phyloP scores from a whole-genome alignment of 2,797 vertebrate genomes.

The Esox lucius region DNA sequence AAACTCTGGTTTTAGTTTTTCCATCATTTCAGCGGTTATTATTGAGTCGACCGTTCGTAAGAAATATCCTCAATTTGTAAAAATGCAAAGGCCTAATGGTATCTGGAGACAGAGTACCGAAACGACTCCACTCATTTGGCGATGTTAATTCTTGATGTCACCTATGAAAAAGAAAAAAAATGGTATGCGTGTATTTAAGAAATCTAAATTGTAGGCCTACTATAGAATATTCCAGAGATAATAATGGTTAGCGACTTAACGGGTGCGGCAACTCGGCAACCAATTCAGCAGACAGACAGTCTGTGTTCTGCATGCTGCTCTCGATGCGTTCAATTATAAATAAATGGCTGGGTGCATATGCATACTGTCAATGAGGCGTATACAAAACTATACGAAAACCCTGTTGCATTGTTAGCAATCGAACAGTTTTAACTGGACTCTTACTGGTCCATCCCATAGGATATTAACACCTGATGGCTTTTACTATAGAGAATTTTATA shows the following conservation, averaged over 20 bases:
- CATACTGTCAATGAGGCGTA: not conserved
- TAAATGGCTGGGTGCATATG: not conserved
- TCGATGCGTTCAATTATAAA: not conserved
- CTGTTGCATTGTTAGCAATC: not conserved
- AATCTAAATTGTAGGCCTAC: not conserved
- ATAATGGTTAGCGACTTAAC: not conserved
- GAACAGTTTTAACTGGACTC: not conserved
- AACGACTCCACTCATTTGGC: not conserved
- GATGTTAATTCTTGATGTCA: constrained; percentile 1
- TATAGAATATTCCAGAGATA: not conserved
- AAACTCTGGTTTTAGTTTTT: constrained; percentile 7
- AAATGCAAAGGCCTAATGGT: not conserved
- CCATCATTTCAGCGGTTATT: constrained; percentile 12
- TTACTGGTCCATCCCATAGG: not conserved
- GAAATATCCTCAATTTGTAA: not conserved
- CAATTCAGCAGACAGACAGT: not conserved
- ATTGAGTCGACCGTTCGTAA: not conserved
- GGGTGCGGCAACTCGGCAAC: not conserved
- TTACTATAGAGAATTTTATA: not conserved
- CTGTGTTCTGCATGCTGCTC: not conserved
- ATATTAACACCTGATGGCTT: not conserved
- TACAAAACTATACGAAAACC: not conserved
- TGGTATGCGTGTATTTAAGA: not conserved
- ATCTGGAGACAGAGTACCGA: not conserved
- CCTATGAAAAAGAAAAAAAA: constrained; percentile 1